Conservation (phyloP, 2,888 invertebrate genomes). For the Dicycla oo region DNA sequence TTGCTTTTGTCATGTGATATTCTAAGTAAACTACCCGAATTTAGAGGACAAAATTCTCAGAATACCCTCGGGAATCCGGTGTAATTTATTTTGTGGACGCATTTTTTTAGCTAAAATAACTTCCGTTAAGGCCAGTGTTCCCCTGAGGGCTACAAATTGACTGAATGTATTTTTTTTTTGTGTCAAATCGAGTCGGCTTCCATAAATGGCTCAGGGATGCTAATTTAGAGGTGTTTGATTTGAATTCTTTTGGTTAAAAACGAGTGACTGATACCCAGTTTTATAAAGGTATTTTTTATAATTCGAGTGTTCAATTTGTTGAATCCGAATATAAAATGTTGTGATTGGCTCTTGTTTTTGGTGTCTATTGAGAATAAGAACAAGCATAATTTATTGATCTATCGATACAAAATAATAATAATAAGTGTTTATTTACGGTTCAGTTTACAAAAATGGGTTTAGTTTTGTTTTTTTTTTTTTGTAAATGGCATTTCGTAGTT, state of each 20-base stretch:
- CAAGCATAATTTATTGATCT: too few species aligned
- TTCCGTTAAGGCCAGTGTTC: background rate
- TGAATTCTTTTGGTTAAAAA: background rate
- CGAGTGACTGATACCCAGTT: background rate
- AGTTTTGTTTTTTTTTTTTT: too few species aligned
- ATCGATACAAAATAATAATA: too few species aligned
- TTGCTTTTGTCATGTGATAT: background rate
- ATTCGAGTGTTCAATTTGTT: background rate
- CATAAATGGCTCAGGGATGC: background rate
- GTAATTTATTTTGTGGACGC: constrained; percentile 26
- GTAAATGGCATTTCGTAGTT: too few species aligned
- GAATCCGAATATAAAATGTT: background rate
- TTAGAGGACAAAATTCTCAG: background rate
- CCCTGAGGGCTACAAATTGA: background rate
- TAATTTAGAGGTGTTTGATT: constrained; percentile 15
- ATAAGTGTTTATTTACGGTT: too few species aligned
- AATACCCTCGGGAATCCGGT: constrained; percentile 7
- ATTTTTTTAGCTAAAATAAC: constrained; percentile 15
- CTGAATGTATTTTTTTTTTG: constrained; percentile 10
- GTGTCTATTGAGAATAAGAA: too few species aligned
- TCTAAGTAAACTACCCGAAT: background rate
- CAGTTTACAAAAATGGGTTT: too few species aligned
- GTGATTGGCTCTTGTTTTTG: background rate
- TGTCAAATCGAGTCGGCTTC: background rate
- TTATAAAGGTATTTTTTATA: background rate